phyloP scores from a whole-genome alignment of 2,113 vertebrate species.

The Aspiorhynchus laticeps region DNA sequence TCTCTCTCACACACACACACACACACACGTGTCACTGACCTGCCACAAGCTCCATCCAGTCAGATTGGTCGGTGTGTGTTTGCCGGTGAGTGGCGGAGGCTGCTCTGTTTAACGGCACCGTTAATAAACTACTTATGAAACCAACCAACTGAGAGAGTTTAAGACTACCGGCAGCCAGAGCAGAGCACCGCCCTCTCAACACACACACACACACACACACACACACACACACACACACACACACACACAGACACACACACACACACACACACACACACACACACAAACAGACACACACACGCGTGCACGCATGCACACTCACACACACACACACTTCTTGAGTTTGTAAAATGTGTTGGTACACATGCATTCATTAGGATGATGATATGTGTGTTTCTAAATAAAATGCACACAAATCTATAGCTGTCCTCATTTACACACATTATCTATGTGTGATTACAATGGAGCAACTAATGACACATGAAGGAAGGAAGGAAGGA shows the following conservation, averaged over 20 bases:
- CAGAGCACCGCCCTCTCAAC: slow-evolving; percentile 8
- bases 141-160: slow-evolving; percentile 23
- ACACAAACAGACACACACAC: no score
- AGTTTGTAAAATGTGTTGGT: not conserved
- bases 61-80: not conserved
- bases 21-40: slow-evolving; percentile 21
- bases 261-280: no score
- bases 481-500: not conserved
- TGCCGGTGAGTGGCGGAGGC: not conserved
- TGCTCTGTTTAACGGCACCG: not conserved
- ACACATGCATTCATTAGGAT: not conserved
- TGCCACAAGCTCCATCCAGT: not conserved
- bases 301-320: no score
- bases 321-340: no score
- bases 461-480: no score
- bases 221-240: not conserved
- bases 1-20: not conserved
- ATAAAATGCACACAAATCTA: not conserved
- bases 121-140: slow-evolving; percentile 32
- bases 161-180: not conserved
- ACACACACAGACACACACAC: no score
- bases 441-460: no score
- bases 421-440: not conserved
- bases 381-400: no score
- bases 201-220: not conserved